These are phyloP conservation scores for Sebastes trivittatus DNA, from an alignment of 2,797 vertebrate species.

Conservation along the genomic window DNA sequence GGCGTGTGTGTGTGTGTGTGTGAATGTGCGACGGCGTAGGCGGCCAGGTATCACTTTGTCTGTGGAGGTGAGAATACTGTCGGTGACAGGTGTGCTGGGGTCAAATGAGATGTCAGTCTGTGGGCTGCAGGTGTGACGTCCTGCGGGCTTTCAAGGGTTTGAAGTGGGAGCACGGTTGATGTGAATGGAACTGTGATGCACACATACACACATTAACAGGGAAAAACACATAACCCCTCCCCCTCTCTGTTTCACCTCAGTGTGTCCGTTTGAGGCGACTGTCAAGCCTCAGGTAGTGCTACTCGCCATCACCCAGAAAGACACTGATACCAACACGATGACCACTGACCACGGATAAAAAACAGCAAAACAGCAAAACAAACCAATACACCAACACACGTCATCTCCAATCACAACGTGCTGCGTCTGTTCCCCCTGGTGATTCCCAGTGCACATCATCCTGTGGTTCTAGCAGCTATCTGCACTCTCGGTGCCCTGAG, in stretches of 20 bases:
- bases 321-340: conserved; percentile 34
- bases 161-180: conserved; percentile 10
- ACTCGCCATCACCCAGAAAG: conserved; percentile 12
- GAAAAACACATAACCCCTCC: neutral
- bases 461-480: conserved; percentile 30
- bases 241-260: neutral
- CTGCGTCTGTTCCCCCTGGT: conserved; percentile 1
- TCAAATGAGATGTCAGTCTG: conserved; percentile 62
- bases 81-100: conserved; percentile 35
- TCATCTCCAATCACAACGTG: conserved; percentile 14
- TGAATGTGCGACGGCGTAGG: neutral
- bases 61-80: conserved; percentile 49
- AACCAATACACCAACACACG: conserved; percentile 6
- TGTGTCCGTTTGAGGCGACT: conserved; percentile 6
- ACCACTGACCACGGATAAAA: conserved; percentile 13
- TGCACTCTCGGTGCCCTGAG: conserved; percentile 14
- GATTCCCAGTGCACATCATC: conserved; percentile 13
- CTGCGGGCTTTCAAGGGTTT: conserved; percentile 28
- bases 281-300: conserved; percentile 15
- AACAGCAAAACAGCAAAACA: conserved; percentile 5
- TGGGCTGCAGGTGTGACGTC: conserved; percentile 60
- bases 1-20: neutral
- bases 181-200: conserved; percentile 6
- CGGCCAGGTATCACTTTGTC: conserved; percentile 39
- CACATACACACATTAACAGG: neutral